Evolutionary conservation across 2,797 vertebrate genomes (phyloP), one percentile per base, ranked within the genome.

Genomic region (Acestrorhynchus altus): DNA sequence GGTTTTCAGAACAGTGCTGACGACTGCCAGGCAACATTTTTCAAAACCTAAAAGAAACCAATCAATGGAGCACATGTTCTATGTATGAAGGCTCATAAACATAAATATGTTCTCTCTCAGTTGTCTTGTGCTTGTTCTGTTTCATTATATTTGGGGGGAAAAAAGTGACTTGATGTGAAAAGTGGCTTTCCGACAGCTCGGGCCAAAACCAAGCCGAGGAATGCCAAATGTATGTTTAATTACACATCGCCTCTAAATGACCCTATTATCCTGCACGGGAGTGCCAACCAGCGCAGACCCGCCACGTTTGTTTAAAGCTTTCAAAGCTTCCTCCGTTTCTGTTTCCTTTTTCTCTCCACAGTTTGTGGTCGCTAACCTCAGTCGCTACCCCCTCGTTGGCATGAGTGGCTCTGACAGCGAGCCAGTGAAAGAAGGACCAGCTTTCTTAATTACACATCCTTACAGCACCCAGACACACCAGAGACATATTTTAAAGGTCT

Each of bases 381-480:
- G 77, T 54, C 77, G 1, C 61, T 57, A 66, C 52, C 77, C 77
- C 47, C 24, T 63, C 35, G 65, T 61, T 79, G 78, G 57, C 78
- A 52, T 28, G 35, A 52, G 56, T 8, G 35, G 77, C 54, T 46
- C 24, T 39, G 77, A 74, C 63, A 51, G 44, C 7, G 22, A 42
- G 71, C 54, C 70, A 67, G 70, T 1, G 35, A 69, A 54, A 67
- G 44, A 68, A 46, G 54, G 47, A 68, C 35, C 72, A 61, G 44
- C 56, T 20, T 69, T 64, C 65, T 64, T 61, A 79, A 79, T 79
- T 79, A 79, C 72, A 79, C 72, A 47, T 61, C 77, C 70, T 79
- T 54, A 3, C 42, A 40, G 72, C 4, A 6, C 28, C 72, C 71
- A 63, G 72, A 70, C 71, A 24, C 67, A 40, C 18, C 24, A 54